Base-by-base conservation (phyloP, 1,140 invertebrate genomes). In the Phortica variegata region DNA sequence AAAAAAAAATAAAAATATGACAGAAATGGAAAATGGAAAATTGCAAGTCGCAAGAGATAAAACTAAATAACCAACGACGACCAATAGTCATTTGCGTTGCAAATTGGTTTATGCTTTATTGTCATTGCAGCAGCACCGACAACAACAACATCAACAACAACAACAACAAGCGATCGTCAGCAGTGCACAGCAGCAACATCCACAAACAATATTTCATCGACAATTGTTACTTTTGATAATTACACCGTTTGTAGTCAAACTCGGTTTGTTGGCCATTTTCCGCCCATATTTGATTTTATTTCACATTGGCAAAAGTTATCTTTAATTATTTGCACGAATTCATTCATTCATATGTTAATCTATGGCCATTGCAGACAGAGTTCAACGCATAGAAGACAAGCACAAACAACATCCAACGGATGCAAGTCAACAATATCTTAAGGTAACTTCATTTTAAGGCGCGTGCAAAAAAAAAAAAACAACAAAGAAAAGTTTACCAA, bases 301-400 rank as follows among this genome's bases (percentile, higher is more conserved):
- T 34, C 16, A 23, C 13, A 21, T 13, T 49, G 32, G 37, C 32
- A 41, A 33, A 51, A 37, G 18, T 17, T 54, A 47, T 54, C 54
- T 54, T 60, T 60, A 60, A 60, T 60, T 60, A 60, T 60, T 60
- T 60, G 54, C 57, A 60, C 57, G 57, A 60, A 54, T 60, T 60
- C 37, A 39, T n/a, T n/a, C n/a, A n/a, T n/a, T n/a, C n/a, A 50
- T 60, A 56, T 60, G 54, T 54, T 54, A 60, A 60, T 57, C 57
- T 26, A 6, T 26, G 55, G 43, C 54, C 47, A 58, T 52, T 58
- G 55, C n/a, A n/a, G n/a, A n/a, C n/a, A n/a, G n/a, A n/a, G n/a
- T n/a, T n/a, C n/a, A n/a, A n/a, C n/a, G n/a, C n/a, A n/a, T n/a
- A n/a, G n/a, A n/a, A n/a, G n/a, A n/a, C n/a, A n/a, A n/a, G n/a